Base-by-base conservation (phyloP, 2,888 invertebrate species). In the Tinea pellionella region DNA sequence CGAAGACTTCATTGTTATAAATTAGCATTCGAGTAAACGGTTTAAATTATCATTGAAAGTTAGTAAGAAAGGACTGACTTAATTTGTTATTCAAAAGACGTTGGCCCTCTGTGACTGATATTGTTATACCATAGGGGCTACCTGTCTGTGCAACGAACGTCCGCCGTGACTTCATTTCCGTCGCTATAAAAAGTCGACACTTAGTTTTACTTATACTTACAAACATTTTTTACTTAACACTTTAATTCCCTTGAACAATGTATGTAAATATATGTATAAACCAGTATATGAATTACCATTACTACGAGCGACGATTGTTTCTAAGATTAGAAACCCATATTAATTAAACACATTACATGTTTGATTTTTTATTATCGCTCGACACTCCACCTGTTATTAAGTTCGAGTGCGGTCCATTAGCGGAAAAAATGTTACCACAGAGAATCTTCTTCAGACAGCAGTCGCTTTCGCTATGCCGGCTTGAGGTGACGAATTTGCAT, bases 221-320 rank as follows among this genome's bases (percentile, higher is more conserved):
- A 16, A n/a, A 47, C 47, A 47, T 47, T 47, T 47, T 24, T 24
- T 24, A 24, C 24, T 24, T 24, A 24, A 59, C 59, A 57, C 32
- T n/a, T n/a, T 37, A 58, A 60, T 55, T 47, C 41, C 29, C 32
- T 61, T 43, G 41, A 51, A 59, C 59, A 42, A 57, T 61, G 59
- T 61, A 41, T 57, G 59, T 57, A 61, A 37, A 61, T 32, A 59
- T 61, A 53, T 55, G 59, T 59, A 56, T 15, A n/a, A n/a, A 59
- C 57, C 51, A 59, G 12, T 61, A 30, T 61, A 3, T 24, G 24
- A 24, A 24, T 24, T 24, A 3, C 2, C 24, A 24, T 24, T 24
- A n/a, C n/a, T n/a, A n/a, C n/a, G n/a, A n/a, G n/a, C n/a, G n/a
- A n/a, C n/a, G n/a, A n/a, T n/a, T n/a, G n/a, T n/a, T n/a, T n/a